A percentile compares a stretch with the other conserved stretches of the same genome.
Evolutionary conservation across 2,113 vertebrate species (phyloP).

Genomic region (Rousettus leschenaultii): DNA sequence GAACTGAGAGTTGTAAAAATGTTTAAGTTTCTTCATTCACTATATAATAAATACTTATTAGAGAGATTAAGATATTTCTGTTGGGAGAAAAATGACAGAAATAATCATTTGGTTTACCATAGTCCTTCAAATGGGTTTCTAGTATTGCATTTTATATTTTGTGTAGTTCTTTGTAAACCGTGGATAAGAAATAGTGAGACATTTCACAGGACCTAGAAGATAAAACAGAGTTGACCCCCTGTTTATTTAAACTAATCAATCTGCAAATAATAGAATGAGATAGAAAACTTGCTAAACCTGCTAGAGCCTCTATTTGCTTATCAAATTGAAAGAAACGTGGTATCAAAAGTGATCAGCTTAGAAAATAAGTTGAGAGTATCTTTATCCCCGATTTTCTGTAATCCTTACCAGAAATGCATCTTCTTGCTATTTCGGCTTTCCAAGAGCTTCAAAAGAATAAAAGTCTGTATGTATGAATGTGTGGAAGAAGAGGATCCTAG

Average conservation of each 20-base stretch:
- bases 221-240: not conserved
- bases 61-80: not conserved
- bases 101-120: not conserved
- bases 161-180: not conserved
- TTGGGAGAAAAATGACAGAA: not conserved
- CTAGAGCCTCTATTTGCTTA: not conserved
- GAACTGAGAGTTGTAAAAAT: conserved; percentile 17
- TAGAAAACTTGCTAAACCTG: not conserved
- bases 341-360: not conserved
- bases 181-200: not conserved
- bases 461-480: not conserved
- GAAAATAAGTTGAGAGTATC: not conserved
- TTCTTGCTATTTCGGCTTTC: not conserved
- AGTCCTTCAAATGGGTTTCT: not conserved
- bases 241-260: conserved; percentile 2
- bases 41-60: conserved; percentile 13
- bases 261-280: not conserved
- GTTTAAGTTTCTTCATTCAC: not conserved
- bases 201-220: not conserved
- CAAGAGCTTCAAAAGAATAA: not conserved
- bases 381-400: not conserved
- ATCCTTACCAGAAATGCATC: not conserved
- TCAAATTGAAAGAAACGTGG: not conserved
- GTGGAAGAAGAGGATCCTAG: not conserved
- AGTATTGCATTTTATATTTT: not conserved